Percentiles rank a stretch among this genome's conserved stretches.
Conservation (phyloP, 1,140 invertebrate genomes). For the Chelonus insularis region DNA sequence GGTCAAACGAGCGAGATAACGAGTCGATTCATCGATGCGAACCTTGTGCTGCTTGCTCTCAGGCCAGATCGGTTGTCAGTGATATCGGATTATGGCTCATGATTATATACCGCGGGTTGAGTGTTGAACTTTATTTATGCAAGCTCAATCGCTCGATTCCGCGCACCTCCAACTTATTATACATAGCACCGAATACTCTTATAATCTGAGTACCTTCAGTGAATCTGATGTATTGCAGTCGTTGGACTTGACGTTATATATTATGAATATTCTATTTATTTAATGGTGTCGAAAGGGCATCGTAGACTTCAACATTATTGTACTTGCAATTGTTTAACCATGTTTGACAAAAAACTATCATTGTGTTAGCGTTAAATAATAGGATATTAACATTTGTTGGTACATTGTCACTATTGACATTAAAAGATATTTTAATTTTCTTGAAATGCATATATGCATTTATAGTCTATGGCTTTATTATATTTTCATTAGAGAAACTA, state of each 20-base stretch:
- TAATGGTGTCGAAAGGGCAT: too few species aligned
- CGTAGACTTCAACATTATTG: too few species aligned
- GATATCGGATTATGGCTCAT: conserved; percentile 40
- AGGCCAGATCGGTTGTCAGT: conserved; percentile 32
- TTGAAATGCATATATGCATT: too few species aligned
- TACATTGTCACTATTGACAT: too few species aligned
- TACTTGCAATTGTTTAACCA: too few species aligned
- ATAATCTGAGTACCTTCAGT: not conserved
- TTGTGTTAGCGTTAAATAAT: too few species aligned
- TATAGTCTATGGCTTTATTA: too few species aligned
- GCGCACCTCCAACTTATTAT: conserved; percentile 14
- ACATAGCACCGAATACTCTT: not conserved
- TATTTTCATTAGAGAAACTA: too few species aligned
- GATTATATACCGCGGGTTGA: conserved; percentile 36
- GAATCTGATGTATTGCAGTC: not conserved
- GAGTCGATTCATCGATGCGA: conserved; percentile 19
- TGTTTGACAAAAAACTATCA: too few species aligned
- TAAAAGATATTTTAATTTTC: too few species aligned
- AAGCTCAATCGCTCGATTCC: conserved; percentile 17
- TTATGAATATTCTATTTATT: too few species aligned
- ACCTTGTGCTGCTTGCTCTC: conserved; percentile 6
- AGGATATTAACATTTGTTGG: too few species aligned
- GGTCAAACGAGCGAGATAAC: conserved; percentile 34
- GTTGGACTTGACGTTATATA: not conserved
- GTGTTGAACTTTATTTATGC: conserved; percentile 34